A percentile compares a stretch with the other conserved stretches of the same genome.
Conservation (phyloP, 2,113 vertebrate species). For the Eublepharis macularius region DNA sequence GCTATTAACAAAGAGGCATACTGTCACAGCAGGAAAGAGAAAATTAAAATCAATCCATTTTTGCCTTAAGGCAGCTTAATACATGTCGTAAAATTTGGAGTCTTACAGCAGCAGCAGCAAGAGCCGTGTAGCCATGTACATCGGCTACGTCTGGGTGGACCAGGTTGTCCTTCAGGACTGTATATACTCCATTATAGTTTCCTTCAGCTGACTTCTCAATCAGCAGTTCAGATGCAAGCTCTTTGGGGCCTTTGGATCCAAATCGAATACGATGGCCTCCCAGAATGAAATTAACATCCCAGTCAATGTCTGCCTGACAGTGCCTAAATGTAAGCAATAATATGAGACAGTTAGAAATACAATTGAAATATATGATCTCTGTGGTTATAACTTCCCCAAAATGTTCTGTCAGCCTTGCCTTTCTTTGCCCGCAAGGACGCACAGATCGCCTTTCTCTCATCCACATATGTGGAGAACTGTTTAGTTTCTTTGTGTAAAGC, state of each 20-base stretch:
- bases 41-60: neutral
- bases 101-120: constrained; percentile 84
- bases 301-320: constrained; percentile 49
- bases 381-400: neutral
- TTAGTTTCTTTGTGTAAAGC: too few species aligned
- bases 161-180: constrained; percentile 65
- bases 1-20: neutral
- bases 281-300: constrained; percentile 75
- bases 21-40: neutral
- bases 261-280: constrained; percentile 69
- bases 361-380: neutral
- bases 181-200: constrained; percentile 61
- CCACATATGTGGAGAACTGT: neutral
- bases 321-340: constrained; percentile 44
- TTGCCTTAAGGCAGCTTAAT: neutral
- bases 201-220: constrained; percentile 78
- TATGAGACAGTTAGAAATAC: constrained; percentile 41
- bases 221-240: constrained; percentile 74
- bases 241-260: constrained; percentile 76
- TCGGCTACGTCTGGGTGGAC: constrained; percentile 81
- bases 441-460: neutral
- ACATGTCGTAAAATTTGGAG: neutral
- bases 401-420: neutral
- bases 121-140: constrained; percentile 74
- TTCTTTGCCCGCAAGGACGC: neutral